Evolutionary conservation across 2,113 vertebrate species (phyloP).

Genomic region (Pithys albifrons): DNA sequence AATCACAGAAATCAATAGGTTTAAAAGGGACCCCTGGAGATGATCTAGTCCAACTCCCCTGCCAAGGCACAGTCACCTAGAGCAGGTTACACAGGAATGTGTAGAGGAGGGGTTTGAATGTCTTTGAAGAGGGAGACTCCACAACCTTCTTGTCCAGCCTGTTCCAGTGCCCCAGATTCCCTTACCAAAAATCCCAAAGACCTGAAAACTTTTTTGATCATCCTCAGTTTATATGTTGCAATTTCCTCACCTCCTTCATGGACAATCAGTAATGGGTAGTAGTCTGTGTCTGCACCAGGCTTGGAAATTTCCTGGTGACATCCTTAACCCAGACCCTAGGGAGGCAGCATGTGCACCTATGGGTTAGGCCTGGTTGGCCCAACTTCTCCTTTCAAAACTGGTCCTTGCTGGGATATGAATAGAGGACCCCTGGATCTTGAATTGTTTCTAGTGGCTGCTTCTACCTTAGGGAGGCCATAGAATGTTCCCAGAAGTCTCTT

Average conservation of each 20-base stretch:
- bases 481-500: not conserved
- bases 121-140: not conserved
- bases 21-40: not conserved
- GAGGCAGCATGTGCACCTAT: not conserved
- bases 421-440: not conserved
- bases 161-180: not conserved
- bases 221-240: accelerated
- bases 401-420: not conserved
- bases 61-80: not conserved
- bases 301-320: not conserved
- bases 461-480: not conserved
- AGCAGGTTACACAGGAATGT: not conserved
- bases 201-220: not conserved
- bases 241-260: not conserved
- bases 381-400: not conserved
- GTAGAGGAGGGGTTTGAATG: not conserved
- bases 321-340: not conserved
- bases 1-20: not conserved
- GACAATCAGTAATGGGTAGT: not conserved
- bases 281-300: not conserved
- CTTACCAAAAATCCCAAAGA: not conserved
- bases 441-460: not conserved
- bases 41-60: not conserved
- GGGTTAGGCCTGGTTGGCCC: not conserved
- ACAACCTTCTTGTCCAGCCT: not conserved